Evolutionary conservation across 2,888 invertebrate species (phyloP).

Genomic region (Aspidiotus destructor): DNA sequence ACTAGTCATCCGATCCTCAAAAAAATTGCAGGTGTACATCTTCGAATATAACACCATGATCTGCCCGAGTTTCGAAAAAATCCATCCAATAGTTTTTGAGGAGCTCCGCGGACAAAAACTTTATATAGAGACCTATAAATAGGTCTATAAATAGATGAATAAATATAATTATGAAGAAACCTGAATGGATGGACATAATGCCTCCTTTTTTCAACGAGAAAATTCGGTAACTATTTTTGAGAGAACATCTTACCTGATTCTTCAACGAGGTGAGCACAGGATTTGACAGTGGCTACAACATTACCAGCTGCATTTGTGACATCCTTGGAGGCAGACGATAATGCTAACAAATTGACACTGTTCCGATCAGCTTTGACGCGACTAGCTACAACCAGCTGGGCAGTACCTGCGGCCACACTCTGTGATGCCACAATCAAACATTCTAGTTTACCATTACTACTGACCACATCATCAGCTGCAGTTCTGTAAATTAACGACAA

Average conservation of each 20-base stretch:
- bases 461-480: conserved; percentile 85
- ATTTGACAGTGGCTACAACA: conserved; percentile 88
- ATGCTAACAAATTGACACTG: conserved; percentile 64
- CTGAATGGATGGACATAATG: background rate
- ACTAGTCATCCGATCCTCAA: too few relatives aligned
- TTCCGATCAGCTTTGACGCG: conserved; percentile 85
- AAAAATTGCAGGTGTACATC: too few relatives aligned
- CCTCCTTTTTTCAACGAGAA: too few relatives aligned
- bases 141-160: background rate
- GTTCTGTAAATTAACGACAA: conserved; percentile 48
- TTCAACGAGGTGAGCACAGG: conserved; percentile 73
- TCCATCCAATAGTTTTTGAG: background rate
- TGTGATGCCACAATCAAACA: conserved; percentile 93
- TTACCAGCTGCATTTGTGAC: conserved; percentile 86
- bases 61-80: too few relatives aligned
- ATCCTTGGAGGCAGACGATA: conserved; percentile 74
- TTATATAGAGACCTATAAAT: background rate
- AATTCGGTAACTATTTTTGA: background rate
- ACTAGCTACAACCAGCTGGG: conserved; percentile 93
- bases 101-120: background rate
- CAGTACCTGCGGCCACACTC: conserved; percentile 90
- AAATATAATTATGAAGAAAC: background rate
- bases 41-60: too few relatives aligned
- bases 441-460: conserved; percentile 74
- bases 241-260: conserved; percentile 54